A percentile compares a stretch with the other conserved stretches of the same genome.
These are phyloP conservation scores for Andricus quercusramuli DNA, from an alignment of 2,888 invertebrate genomes.

Conservation along the genomic window DNA sequence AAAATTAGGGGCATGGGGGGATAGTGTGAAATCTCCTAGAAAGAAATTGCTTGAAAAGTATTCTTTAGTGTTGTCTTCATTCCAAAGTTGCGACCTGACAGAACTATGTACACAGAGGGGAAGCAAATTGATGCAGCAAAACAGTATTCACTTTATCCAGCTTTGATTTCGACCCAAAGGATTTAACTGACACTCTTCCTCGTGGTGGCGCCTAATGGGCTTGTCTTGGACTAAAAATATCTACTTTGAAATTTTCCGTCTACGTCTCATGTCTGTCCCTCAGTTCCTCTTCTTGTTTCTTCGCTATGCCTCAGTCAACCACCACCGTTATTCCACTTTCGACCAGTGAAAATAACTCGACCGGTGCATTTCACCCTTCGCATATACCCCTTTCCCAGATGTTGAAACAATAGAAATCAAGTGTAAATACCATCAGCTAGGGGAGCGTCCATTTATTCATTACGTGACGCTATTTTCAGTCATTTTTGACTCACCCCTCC, in stretches of 20 bases:
- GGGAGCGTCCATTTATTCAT: too few relatives aligned
- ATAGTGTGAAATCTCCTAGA: not conserved
- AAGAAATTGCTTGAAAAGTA: slow-evolving; percentile 21
- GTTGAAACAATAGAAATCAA: not conserved
- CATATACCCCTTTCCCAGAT: not conserved
- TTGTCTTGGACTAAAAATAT: slow-evolving; percentile 68
- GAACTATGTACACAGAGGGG: slow-evolving; percentile 29
- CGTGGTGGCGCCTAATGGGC: slow-evolving; percentile 67
- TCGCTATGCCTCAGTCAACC: slow-evolving; percentile 29
- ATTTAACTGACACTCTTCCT: slow-evolving; percentile 58
- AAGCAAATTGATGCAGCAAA: slow-evolving; percentile 44
- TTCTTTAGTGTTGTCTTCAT: not conserved
- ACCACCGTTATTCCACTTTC: slow-evolving; percentile 62
- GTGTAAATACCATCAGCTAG: not conserved
- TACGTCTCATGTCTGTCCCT: slow-evolving; percentile 44
- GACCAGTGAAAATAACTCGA: slow-evolving; percentile 67
- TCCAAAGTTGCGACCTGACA: slow-evolving; percentile 14
- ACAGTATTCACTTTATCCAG: slow-evolving; percentile 49
- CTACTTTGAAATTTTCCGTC: slow-evolving; percentile 66
- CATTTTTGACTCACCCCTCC: too few relatives aligned
- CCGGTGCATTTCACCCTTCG: slow-evolving; percentile 52
- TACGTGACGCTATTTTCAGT: too few relatives aligned
- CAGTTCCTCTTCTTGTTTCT: slow-evolving; percentile 27
- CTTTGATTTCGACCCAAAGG: slow-evolving; percentile 65
- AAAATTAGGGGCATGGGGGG: too few relatives aligned